Base-by-base conservation (phyloP, 2,113 vertebrate genomes). In the Megalops atlanticus region DNA sequence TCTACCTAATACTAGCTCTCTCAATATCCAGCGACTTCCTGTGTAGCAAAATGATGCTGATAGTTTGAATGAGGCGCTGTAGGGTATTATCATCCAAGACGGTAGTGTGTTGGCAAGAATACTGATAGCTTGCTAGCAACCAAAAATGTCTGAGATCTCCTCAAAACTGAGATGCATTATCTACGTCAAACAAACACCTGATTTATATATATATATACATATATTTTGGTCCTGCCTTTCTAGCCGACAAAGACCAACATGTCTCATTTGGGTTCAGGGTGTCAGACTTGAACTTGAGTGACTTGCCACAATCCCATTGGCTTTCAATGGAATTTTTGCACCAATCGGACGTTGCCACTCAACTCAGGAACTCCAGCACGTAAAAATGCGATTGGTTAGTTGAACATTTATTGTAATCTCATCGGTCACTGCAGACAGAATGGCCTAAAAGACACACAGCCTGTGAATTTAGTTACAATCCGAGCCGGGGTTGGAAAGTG, bases 341-440 rank as follows among this genome's bases (percentile, higher is more conserved):
- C 97, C 97, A 97, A 98, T 96, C 92, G 89, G 69, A 49, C 12
- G 1, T 74, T 91, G 96, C 94, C 97, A 98, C 97, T 97, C 92
- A 89, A 82, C 74, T 82, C 87, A 76, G 18, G 54, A 24, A 41
- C 2, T 31, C 36, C 2, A 11, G 70, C 35, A 95, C 92, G 92
- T 94, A 14, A 11, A 18, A 31, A 31, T 12, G 4, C 77, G 16
- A 95, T 93, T 94, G 93, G 94, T 12, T 58, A 16, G 18, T 45
- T 31, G 31, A 5, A 45, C 16, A 24, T 36, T 45, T 18, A 31
- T 33, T 52, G 12, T 7, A 39, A 40, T 38, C 10, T 73, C 5
- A 79, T 83, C 79, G 76, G 76, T 12, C 39, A 12, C 40, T 36
- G 16, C 36, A 31, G 4, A 1, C 6, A 64, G 31, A 64, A 64